Percentiles rank a stretch among this genome's conserved stretches.
Conservation (phyloP, 2,113 vertebrate species). For the Pelobates fuscus region DNA sequence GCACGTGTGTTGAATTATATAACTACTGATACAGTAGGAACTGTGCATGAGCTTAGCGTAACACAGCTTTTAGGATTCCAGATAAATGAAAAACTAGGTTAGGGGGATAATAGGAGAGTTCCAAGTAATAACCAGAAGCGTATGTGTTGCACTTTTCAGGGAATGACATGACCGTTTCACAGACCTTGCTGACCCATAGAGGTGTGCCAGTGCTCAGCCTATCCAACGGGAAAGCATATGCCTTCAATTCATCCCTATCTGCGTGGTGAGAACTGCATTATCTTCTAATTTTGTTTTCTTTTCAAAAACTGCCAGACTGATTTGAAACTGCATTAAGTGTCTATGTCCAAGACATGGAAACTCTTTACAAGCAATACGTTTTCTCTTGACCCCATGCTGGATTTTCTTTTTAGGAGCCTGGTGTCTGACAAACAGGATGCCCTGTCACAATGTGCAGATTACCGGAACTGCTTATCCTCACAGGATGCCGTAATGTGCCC, state of each 20-base stretch:
- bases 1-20: too few relatives aligned
- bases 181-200: conserved; percentile 91
- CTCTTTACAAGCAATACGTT: not conserved
- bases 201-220: conserved; percentile 90
- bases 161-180: conserved; percentile 82
- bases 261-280: conserved; percentile 72
- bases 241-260: conserved; percentile 88
- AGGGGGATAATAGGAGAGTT: too few relatives aligned
- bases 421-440: conserved; percentile 92
- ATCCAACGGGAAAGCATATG: conserved; percentile 93
- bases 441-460: conserved; percentile 93
- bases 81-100: too few relatives aligned
- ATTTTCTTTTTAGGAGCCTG: conserved; percentile 78
- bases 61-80: too few relatives aligned
- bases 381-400: not conserved
- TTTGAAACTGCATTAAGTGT: too few relatives aligned
- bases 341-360: too few relatives aligned
- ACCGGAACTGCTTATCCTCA: conserved; percentile 86
- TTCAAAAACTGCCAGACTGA: too few relatives aligned
- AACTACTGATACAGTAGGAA: too few relatives aligned
- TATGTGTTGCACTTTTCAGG: too few relatives aligned
- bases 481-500: conserved; percentile 86
- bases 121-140: too few relatives aligned
- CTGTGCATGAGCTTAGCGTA: too few relatives aligned
- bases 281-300: not conserved